Conservation (phyloP, 2,113 vertebrate species). For the Planiliza haematocheilus region DNA sequence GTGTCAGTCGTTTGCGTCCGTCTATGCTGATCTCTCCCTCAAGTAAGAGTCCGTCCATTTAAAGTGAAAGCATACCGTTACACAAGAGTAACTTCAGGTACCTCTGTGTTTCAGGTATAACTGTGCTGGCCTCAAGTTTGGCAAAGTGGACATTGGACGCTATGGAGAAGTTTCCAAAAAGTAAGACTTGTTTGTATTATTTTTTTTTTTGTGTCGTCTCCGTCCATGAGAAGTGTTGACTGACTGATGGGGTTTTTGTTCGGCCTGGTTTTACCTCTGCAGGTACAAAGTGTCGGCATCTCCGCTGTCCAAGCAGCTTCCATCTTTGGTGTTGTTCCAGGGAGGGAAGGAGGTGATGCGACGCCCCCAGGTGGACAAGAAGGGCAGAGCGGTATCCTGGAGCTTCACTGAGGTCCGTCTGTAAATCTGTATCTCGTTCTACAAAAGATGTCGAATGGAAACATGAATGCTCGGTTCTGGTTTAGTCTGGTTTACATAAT, state of each 20-base stretch:
- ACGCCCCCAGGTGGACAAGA: conserved; percentile 95
- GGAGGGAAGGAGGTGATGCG: conserved; percentile 92
- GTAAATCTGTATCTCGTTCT: no score
- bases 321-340: conserved; percentile 94
- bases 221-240: no score
- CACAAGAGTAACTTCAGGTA: no score
- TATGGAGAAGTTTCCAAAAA: conserved; percentile 92
- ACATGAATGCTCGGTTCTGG: no score
- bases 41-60: conserved; percentile 84
- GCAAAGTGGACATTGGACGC: conserved; percentile 94
- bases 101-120: conserved; percentile 86
- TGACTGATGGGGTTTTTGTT: background rate
- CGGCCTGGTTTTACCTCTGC: background rate
- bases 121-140: conserved; percentile 92
- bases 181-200: conserved; percentile 70
- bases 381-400: conserved; percentile 96
- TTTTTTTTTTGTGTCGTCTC: background rate
- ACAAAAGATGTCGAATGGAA: no score
- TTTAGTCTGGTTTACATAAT: no score
- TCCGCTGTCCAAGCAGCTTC: conserved; percentile 94
- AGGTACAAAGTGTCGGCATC: conserved; percentile 95
- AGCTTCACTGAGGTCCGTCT: conserved; percentile 91
- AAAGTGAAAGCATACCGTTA: accelerated
- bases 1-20: conserved; percentile 95
- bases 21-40: conserved; percentile 94